Conservation (phyloP, 2,113 vertebrate genomes). For the Mesoclemmys tuberculata region DNA sequence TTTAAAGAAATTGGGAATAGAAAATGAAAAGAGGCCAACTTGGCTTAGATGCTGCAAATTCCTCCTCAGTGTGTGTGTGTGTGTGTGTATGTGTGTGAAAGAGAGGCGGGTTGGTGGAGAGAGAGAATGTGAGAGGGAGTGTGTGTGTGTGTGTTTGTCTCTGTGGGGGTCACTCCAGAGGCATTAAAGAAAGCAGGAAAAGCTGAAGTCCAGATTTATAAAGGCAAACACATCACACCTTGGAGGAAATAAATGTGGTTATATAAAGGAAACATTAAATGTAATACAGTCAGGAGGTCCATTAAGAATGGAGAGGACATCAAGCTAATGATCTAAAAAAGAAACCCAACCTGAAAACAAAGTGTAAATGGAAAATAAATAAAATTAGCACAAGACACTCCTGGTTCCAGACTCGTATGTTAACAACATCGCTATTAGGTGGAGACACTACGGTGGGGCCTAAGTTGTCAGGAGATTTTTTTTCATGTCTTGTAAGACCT, state of each 20-base stretch:
- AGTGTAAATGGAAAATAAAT: constrained; percentile 68
- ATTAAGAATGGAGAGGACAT: not conserved
- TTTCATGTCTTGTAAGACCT: constrained; percentile 70
- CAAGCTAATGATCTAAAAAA: constrained; percentile 35
- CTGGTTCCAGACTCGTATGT: constrained; percentile 59
- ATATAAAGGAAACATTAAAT: not conserved
- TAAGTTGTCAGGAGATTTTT: constrained; percentile 27
- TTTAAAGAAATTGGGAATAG: not conserved
- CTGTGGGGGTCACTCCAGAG: not conserved
- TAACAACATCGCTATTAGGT: constrained; percentile 72
- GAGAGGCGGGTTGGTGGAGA: not conserved
- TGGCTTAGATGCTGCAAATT: not conserved
- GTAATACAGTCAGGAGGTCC: not conserved
- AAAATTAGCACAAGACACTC: constrained; percentile 4
- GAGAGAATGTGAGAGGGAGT: not conserved
- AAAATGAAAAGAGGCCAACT: not conserved
- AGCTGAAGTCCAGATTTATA: not conserved
- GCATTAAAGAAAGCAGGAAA: not conserved
- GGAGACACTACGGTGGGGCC: constrained; percentile 65
- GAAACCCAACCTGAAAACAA: constrained; percentile 10
- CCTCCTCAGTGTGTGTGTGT: not conserved
- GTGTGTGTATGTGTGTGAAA: not conserved
- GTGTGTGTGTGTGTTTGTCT: not conserved
- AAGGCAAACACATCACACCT: not conserved
- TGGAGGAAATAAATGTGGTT: not conserved